These are phyloP conservation scores for Salminus brasiliensis DNA, from an alignment of 2,113 vertebrate species.

Conservation along the genomic window DNA sequence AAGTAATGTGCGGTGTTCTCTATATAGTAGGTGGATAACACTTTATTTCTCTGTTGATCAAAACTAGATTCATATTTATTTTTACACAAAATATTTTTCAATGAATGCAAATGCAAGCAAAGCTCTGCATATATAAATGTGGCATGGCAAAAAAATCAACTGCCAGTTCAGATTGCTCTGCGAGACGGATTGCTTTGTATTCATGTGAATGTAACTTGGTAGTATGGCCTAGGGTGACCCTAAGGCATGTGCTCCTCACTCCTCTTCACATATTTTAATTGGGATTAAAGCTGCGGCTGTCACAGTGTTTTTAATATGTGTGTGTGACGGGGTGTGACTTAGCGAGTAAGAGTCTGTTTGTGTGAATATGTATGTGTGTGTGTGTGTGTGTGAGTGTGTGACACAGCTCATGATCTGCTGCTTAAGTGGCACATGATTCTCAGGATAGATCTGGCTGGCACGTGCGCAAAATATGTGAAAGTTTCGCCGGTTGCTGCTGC, in stretches of 20 bases:
- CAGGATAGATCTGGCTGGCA: constrained; percentile 44
- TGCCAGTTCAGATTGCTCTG: not conserved
- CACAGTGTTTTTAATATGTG: not conserved
- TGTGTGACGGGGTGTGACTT: not conserved
- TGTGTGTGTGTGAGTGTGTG: constrained; percentile 5
- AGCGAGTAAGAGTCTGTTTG: not conserved
- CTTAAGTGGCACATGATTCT: constrained; percentile 47
- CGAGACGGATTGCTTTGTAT: not conserved
- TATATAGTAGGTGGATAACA: no score
- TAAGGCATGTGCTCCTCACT: constrained; percentile 13
- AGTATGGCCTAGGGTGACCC: constrained; percentile 4
- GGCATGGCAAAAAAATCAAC: not conserved
- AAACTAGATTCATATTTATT: no score
- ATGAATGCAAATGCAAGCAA: no score
- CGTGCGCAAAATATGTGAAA: constrained; percentile 32
- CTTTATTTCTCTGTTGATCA: no score
- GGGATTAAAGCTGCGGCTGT: not conserved
- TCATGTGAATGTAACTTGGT: constrained; percentile 6
- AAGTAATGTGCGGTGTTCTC: no score
- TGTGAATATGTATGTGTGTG: constrained; percentile 13
- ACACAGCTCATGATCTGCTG: constrained; percentile 38
- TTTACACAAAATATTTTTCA: no score
- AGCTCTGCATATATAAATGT: no score
- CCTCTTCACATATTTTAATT: not conserved
- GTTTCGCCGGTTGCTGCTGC: constrained; percentile 37